Evolutionary conservation across 2,797 vertebrate genomes (phyloP), one percentile per base, ranked within the genome.

Genomic region (Sebastes nivosus): DNA sequence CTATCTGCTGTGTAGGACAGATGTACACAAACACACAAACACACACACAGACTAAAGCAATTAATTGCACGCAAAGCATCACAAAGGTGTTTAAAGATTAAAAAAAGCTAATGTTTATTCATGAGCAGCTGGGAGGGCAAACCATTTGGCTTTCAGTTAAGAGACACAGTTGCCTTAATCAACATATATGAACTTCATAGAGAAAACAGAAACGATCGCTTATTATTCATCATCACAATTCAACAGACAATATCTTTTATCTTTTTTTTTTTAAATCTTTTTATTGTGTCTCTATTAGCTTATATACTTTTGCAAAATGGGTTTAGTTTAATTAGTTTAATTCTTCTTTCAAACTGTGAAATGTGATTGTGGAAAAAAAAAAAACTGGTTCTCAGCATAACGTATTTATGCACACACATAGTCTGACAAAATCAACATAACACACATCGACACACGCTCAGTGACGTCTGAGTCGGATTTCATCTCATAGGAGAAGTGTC

Each of bases 1-100:
- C 75, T 80, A 87, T 83, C 86, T 90, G 88, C 38, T 71, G 22
- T 38, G 57, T 66, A 25, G 34, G 5, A 64, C 18, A 72, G 67
- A 69, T 74, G n/a, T 24, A 22, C 6, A 55, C 30, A 75, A 2
- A 67, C n/a, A 67, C 52, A 69, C 32, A 59, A 3, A 54, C 1
- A 36, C 46, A 38, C 18, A 34, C 16, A 67, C 13, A 58, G 14
- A 76, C 18, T 13, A 16, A 55, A 67, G 60, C 1, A 6, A 20
- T 63, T 74, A 7, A 22, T 20, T 65, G 9, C 50, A 27, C 63
- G 22, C 24, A 38, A 20, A 72, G 20, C 52, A 24, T 46, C 36
- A 27, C 32, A 65, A 32, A 78, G 29, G 38, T 46, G 34, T 50
- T 57, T 67, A 22, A 63, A 60, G 14, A 77, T 63, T 32, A 32